Conservation (phyloP, 2,888 invertebrate genomes). For the Hoplodrina blanda region DNA sequence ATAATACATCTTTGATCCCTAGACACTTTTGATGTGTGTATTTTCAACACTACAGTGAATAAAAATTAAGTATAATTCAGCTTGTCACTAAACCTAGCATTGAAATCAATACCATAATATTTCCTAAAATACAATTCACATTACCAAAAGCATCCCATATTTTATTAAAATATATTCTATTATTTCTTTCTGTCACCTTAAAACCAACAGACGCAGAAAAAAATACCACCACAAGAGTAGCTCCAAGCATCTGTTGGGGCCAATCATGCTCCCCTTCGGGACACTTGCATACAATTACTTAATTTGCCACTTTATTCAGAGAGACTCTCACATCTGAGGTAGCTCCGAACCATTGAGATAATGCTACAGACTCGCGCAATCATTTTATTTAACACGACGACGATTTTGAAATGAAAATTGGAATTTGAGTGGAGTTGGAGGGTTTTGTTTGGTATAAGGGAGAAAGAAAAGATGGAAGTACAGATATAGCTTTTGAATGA, state of each 20-base stretch:
- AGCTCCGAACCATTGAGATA: slow-evolving; percentile 56
- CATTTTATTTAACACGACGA: slow-evolving; percentile 60
- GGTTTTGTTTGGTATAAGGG: slow-evolving; percentile 40
- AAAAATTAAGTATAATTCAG: too few relatives aligned
- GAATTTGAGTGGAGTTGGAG: slow-evolving; percentile 49
- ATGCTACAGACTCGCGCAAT: slow-evolving; percentile 59
- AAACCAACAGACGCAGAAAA: slow-evolving; percentile 24
- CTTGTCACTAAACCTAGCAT: neutral
- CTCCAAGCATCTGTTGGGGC: slow-evolving; percentile 57
- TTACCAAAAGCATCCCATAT: neutral
- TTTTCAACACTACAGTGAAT: too few relatives aligned
- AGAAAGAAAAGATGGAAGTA: slow-evolving; percentile 17
- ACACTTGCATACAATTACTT: slow-evolving; percentile 77
- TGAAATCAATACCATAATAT: neutral
- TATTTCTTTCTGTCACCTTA: neutral
- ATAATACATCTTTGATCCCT: too few relatives aligned
- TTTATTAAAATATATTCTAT: slow-evolving; percentile 1
- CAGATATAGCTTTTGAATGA: slow-evolving; percentile 30
- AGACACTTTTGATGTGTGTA: too few relatives aligned
- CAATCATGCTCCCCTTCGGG: slow-evolving; percentile 65
- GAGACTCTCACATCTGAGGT: slow-evolving; percentile 62
- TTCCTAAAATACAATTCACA: too few relatives aligned
- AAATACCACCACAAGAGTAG: slow-evolving; percentile 48
- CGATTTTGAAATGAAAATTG: slow-evolving; percentile 60
- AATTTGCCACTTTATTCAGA: slow-evolving; percentile 71